Percentiles rank a stretch among this genome's conserved stretches.
These are phyloP conservation scores for Ochotona princeps DNA, from an alignment of 2,113 vertebrate genomes.

Conservation along the genomic window DNA sequence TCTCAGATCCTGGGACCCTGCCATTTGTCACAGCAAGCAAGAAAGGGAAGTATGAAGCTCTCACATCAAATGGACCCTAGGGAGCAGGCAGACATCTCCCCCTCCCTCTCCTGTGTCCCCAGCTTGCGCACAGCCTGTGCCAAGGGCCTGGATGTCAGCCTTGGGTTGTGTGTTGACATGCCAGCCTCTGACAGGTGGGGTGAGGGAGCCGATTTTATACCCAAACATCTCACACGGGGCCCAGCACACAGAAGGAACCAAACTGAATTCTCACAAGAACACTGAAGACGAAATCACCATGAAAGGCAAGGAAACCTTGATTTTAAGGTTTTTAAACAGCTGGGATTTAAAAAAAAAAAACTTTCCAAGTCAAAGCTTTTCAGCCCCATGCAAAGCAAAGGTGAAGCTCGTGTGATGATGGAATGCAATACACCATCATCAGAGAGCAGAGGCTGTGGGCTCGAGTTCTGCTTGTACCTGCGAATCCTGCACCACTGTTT, in stretches of 20 bases:
- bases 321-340: not conserved
- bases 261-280: not conserved
- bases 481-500: not conserved
- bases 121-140: not conserved
- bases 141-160: not conserved
- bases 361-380: not conserved
- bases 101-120: not conserved
- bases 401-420: not conserved
- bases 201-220: not conserved
- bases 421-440: not conserved
- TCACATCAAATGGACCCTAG: not conserved
- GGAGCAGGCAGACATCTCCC: not conserved
- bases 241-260: not conserved
- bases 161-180: not conserved
- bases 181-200: not conserved
- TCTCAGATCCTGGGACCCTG: not conserved
- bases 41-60: not conserved
- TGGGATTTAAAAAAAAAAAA: not conserved
- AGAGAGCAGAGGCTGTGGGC: not conserved
- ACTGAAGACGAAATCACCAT: slow-evolving; percentile 10
- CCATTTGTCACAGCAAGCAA: not conserved
- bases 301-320: slow-evolving; percentile 28
- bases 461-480: not conserved
- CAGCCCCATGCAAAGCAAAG: not conserved
- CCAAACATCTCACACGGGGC: not conserved